Conservation (phyloP, 92 coral and sea anemone species). For the Chrysogorgia sp. region DNA sequence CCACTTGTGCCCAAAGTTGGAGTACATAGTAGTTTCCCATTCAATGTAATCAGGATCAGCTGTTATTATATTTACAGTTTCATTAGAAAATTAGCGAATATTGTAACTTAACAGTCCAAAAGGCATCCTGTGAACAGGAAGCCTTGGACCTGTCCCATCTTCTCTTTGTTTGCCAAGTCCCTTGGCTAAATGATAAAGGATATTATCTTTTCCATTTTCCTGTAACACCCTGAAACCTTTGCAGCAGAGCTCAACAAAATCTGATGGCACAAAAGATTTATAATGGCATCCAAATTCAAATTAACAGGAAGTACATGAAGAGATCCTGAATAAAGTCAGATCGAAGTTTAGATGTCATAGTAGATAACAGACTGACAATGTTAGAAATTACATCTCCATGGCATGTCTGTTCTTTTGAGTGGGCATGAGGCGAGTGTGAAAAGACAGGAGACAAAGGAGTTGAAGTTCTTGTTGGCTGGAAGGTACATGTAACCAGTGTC, state of each 20-base stretch:
- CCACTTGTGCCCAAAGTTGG: constrained; percentile 54
- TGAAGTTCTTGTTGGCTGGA: not conserved
- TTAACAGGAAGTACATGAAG: constrained; percentile 10
- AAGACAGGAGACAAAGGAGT: not conserved
- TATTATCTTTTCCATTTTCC: constrained; percentile 25
- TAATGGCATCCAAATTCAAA: not conserved
- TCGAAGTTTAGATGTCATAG: not conserved
- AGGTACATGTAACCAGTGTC: constrained; percentile 12
- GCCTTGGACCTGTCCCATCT: constrained; percentile 27
- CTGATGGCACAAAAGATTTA: constrained; percentile 36
- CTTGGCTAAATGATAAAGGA: constrained; percentile 38
- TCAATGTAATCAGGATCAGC: constrained; percentile 44
- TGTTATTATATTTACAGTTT: constrained; percentile 8
- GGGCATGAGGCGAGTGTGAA: constrained; percentile 2
- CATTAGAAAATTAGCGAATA: constrained; percentile 44
- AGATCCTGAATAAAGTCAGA: constrained; percentile 24
- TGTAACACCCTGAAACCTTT: constrained; percentile 16
- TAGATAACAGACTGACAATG: not conserved
- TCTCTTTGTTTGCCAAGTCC: constrained; percentile 25
- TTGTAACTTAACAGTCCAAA: constrained; percentile 56
- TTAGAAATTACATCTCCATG: constrained; percentile 8
- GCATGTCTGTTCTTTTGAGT: not conserved
- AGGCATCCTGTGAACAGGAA: constrained; percentile 55
- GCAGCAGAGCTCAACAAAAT: too few relatives aligned
- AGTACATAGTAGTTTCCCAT: constrained; percentile 52